A percentile compares a stretch with the other conserved stretches of the same genome.
These are phyloP conservation scores for Rhyacophila evoluta DNA, from an alignment of 2,888 invertebrate species.

Conservation along the genomic window DNA sequence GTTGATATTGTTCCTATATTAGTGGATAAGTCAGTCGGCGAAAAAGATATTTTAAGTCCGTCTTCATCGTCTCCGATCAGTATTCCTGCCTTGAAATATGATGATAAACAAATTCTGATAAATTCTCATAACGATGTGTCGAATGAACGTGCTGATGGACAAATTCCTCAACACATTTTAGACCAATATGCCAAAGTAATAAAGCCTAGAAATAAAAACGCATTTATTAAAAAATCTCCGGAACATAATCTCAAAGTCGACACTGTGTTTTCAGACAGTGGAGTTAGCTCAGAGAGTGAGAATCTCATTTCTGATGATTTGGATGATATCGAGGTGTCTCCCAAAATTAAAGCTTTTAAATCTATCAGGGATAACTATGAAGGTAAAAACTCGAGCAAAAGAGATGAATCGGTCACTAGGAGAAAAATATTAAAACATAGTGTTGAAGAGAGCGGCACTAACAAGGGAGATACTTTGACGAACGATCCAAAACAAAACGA, in stretches of 20 bases:
- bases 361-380: slow-evolving; percentile 53
- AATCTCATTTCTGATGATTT: slow-evolving; percentile 58
- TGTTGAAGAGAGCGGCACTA: slow-evolving; percentile 29
- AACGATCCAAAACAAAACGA: background rate
- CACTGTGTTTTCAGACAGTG: slow-evolving; percentile 65
- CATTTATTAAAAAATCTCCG: slow-evolving; percentile 33
- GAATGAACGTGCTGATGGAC: slow-evolving; percentile 57
- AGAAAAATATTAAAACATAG: slow-evolving; percentile 50
- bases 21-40: background rate
- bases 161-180: slow-evolving; percentile 66
- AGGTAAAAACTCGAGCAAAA: slow-evolving; percentile 32
- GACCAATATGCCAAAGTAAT: slow-evolving; percentile 67
- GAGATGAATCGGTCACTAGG: slow-evolving; percentile 30
- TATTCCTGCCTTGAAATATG: background rate
- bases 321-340: slow-evolving; percentile 59
- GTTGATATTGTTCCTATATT: background rate
- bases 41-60: background rate
- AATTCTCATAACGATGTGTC: background rate
- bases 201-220: slow-evolving; percentile 60
- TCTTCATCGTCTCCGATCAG: background rate
- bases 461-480: slow-evolving; percentile 20
- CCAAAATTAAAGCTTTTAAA: slow-evolving; percentile 57
- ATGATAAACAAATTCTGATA: background rate
- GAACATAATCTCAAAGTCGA: slow-evolving; percentile 34
- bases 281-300: slow-evolving; percentile 68